Evolutionary conservation across 2,113 vertebrate species (phyloP), one percentile per base, ranked within the genome.

Genomic region (Pelecanoides urinatrix): DNA sequence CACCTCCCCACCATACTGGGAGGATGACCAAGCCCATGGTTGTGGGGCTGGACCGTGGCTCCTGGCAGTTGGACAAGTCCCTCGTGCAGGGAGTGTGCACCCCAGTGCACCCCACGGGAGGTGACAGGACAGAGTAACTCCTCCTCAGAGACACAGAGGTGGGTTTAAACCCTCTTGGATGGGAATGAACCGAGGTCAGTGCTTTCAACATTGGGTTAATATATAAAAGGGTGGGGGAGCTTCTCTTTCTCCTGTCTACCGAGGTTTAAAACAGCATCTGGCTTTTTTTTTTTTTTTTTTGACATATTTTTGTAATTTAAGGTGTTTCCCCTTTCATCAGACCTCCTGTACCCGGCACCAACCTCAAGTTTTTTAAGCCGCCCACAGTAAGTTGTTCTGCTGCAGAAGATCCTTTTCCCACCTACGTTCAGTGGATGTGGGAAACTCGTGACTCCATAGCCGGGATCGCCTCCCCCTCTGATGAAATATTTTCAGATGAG

Each of bases 71-170:
- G n/a, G 50, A 13, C 19, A 3, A 47, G 40, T 25, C 38, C 21
- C 34, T 56, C 1, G 0, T 13, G 59, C 3, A 2, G 8, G 5
- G 0, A 7, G 3, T 5, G 13, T 22, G 23, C 22, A 32, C 6
- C 40, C 40, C 40, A 40, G 40, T 40, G 11, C 40, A 40, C 40
- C 61, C n/a, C 30, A 5, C 12, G 3, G 36, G 50, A 81, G 40
- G 9, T 52, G 10, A 44, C 74, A 71, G 3, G 30, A 44, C 23
- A 40, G 34, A 44, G 7, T 30, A 44, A 44, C 15, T 63, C 42
- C 26, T 56, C n/a, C 38, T 62, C 38, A 40, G 61, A 68, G 61
- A 68, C 26, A 29, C 20, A 13, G 18, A 32, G 38, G 2, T 36
- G 42, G 20, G 3, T 67, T 93, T 62, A 84, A 89, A 56, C 8